Conservation (phyloP, 2,888 invertebrate genomes). For the Aporophyla nigra region DNA sequence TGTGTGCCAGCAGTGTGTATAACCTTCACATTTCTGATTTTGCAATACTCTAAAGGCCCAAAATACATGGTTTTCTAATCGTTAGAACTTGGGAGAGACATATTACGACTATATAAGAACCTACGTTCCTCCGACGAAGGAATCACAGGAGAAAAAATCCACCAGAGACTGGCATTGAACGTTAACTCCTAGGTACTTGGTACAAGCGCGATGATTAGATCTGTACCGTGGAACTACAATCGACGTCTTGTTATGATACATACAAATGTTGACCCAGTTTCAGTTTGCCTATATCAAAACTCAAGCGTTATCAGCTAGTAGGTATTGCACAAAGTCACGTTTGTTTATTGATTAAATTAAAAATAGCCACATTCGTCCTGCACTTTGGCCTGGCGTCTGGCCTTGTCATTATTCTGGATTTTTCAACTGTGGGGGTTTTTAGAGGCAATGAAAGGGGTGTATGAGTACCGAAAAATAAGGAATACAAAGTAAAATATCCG, state of each 20-base stretch:
- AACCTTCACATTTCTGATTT: no score
- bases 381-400: no score
- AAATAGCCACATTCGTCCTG: no score
- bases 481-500: neutral
- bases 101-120: neutral
- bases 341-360: constrained; percentile 1
- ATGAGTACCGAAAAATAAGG: no score
- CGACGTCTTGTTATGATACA: constrained; percentile 6
- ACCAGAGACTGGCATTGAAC: neutral
- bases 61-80: neutral
- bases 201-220: neutral
- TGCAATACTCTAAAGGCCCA: neutral
- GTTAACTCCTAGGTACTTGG: neutral
- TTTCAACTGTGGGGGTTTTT: no score
- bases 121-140: neutral
- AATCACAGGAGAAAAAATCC: neutral
- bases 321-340: neutral
- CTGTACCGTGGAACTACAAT: neutral
- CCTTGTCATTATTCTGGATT: neutral
- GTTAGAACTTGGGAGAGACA: neutral
- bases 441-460: no score
- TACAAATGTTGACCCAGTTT: constrained; percentile 27
- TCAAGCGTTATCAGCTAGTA: neutral
- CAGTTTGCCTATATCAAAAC: neutral
- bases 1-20: no score